phyloP scores from a whole-genome alignment of 2,888 invertebrate species.

The Noctuana brunneofusca region DNA sequence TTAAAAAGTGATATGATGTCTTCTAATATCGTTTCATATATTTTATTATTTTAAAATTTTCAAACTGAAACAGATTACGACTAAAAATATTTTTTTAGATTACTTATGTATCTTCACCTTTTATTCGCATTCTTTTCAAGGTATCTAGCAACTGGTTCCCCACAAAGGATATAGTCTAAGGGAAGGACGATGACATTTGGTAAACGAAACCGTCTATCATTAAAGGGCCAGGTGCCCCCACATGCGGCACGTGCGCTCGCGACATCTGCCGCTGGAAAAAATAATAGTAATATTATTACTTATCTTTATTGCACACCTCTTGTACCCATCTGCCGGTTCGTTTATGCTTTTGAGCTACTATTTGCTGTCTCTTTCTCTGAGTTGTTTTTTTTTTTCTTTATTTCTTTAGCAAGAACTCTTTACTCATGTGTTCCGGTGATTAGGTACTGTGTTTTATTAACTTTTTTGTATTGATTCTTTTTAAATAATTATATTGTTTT shows the following conservation, averaged over 20 bases:
- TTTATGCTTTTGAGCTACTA: constrained; percentile 26
- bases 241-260: constrained; percentile 70
- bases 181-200: constrained; percentile 47
- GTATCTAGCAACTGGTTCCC: constrained; percentile 17
- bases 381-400: not conserved
- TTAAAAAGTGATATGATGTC: not conserved
- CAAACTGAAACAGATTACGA: not conserved
- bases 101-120: not conserved
- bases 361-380: constrained; percentile 11
- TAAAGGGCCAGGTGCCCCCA: constrained; percentile 63
- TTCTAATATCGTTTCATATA: not conserved
- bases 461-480: no score
- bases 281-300: constrained; percentile 54
- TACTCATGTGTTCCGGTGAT: no score
- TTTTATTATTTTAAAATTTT: not conserved
- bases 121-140: constrained; percentile 27
- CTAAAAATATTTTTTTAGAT: not conserved
- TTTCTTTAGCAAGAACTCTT: not conserved
- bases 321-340: constrained; percentile 63
- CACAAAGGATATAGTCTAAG: constrained; percentile 27
- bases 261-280: constrained; percentile 70
- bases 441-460: no score
- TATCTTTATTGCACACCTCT: constrained; percentile 64
- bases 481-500: no score
- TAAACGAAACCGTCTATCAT: constrained; percentile 58